These are phyloP conservation scores for Leptopilina myrica DNA, from an alignment of 2,888 invertebrate genomes.

Conservation along the genomic window DNA sequence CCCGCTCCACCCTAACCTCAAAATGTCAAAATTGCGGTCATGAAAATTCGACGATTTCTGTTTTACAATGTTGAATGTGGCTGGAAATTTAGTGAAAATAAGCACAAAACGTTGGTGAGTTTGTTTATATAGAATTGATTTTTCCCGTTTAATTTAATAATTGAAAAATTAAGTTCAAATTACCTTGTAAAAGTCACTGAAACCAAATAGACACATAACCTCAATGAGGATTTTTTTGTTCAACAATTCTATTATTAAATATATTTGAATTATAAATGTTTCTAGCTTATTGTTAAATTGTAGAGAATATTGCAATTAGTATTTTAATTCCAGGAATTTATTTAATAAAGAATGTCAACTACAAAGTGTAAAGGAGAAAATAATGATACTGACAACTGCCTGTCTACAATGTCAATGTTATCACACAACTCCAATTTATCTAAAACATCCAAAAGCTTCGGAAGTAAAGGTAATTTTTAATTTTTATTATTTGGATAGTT, in stretches of 20 bases:
- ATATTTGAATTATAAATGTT: not conserved
- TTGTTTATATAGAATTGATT: not conserved
- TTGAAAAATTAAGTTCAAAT: not conserved
- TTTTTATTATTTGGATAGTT: too few relatives aligned
- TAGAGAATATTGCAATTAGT: not conserved
- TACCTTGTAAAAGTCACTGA: not conserved
- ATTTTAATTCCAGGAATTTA: constrained; percentile 2
- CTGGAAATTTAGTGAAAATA: constrained; percentile 25
- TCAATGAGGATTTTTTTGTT: not conserved
- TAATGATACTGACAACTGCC: constrained; percentile 33
- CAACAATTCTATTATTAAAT: not conserved
- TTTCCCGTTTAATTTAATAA: not conserved
- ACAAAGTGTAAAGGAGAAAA: constrained; percentile 37
- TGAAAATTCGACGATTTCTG: not conserved
- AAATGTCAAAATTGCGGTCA: not conserved
- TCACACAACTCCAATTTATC: constrained; percentile 39
- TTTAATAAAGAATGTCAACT: constrained; percentile 20
- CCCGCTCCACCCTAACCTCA: too few relatives aligned
- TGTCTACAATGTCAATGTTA: constrained; percentile 44
- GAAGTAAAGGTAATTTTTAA: constrained; percentile 4
- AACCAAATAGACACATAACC: not conserved
- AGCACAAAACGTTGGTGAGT: constrained; percentile 24
- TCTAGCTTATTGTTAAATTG: not conserved
- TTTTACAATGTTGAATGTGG: constrained; percentile 19
- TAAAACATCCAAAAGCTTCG: not conserved